Percentiles rank a stretch among this genome's conserved stretches.
These are phyloP conservation scores for Cyaniris semiargus DNA, from an alignment of 2,888 invertebrate species.

Conservation along the genomic window DNA sequence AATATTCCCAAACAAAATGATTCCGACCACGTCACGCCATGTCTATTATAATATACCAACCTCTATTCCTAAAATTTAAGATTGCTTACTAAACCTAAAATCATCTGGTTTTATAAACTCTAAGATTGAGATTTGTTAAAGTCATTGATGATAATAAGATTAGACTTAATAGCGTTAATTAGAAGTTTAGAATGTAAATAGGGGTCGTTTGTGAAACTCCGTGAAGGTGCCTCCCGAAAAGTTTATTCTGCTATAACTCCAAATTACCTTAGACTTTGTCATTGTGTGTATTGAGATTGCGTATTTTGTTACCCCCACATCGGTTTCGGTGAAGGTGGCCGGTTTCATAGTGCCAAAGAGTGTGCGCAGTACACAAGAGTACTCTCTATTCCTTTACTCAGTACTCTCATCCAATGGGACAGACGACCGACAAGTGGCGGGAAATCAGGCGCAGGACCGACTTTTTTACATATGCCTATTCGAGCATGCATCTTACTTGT, in stretches of 20 bases:
- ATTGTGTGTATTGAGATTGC: not conserved
- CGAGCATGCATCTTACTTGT: no score
- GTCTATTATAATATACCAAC: no score
- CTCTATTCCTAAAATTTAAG: not conserved
- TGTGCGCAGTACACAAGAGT: no score
- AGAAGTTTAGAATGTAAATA: conserved; percentile 28
- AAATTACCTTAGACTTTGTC: conserved; percentile 1
- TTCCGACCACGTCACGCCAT: no score
- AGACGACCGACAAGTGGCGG: no score
- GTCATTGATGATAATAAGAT: conserved; percentile 29
- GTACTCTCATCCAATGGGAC: no score
- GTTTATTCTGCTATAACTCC: conserved; percentile 15
- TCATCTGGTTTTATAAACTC: conserved; percentile 3
- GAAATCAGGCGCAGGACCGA: no score
- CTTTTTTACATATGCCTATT: no score
- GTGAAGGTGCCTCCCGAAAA: not conserved
- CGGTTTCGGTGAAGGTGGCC: not conserved
- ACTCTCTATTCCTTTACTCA: no score
- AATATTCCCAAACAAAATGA: no score
- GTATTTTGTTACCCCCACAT: not conserved
- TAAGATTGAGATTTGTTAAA: conserved; percentile 23
- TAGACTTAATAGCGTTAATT: conserved; percentile 23
- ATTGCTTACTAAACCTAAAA: not conserved
- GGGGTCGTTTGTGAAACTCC: conserved; percentile 14
- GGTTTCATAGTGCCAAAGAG: no score